Conservation (phyloP, 1,140 invertebrate species). For the Limonius californicus region DNA sequence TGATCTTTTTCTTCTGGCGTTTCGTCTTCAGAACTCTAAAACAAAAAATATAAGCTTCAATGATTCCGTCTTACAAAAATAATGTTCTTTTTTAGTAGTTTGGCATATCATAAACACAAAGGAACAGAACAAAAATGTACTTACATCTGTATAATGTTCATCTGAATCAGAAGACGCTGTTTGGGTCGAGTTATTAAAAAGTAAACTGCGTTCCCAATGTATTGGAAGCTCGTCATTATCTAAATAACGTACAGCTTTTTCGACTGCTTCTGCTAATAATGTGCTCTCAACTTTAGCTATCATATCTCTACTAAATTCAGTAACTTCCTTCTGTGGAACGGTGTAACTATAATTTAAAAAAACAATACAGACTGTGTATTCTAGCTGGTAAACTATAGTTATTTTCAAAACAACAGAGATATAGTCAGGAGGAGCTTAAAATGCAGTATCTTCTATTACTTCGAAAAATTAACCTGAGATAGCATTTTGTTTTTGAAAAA, state of each 20-base stretch:
- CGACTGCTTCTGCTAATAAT: conserved; percentile 70
- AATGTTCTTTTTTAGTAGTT: neutral
- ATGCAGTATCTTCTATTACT: too few relatives aligned
- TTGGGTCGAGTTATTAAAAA: conserved; percentile 63
- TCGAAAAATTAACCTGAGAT: too few relatives aligned
- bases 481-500: too few relatives aligned
- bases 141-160: conserved; percentile 50
- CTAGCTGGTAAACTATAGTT: too few relatives aligned
- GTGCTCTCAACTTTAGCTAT: conserved; percentile 79
- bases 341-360: conserved; percentile 68
- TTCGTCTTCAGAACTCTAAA: conserved; percentile 79
- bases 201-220: conserved; percentile 85
- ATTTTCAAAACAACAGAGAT: neutral
- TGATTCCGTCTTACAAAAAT: too few relatives aligned
- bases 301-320: conserved; percentile 81
- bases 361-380: too few relatives aligned
- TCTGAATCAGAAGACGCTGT: conserved; percentile 62
- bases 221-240: conserved; percentile 86
- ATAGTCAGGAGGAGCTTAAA: neutral
- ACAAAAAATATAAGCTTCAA: conserved; percentile 12
- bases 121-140: neutral
- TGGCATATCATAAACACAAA: neutral
- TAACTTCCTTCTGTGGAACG: conserved; percentile 89
- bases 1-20: conserved; percentile 92
- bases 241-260: conserved; percentile 83